phyloP scores from a whole-genome alignment of 1,140 invertebrate species.

The Drosophila micromelanica region DNA sequence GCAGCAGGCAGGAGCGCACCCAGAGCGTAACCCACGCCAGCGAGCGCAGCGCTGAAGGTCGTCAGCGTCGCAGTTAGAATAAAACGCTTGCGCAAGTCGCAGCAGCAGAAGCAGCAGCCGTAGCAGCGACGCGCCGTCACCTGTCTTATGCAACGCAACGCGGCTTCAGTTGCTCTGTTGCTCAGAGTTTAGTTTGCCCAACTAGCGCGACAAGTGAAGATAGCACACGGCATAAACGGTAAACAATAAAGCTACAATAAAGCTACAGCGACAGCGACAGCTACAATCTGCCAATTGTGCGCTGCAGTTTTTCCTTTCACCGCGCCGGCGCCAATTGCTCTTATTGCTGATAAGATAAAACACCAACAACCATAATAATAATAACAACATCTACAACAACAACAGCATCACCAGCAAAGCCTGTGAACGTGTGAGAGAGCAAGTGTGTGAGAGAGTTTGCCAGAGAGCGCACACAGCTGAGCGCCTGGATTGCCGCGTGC shows the following conservation, averaged over 20 bases:
- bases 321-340: slow-evolving; percentile 49
- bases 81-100: slow-evolving; percentile 59
- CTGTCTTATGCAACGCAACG: slow-evolving; percentile 76
- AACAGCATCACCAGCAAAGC: slow-evolving; percentile 12
- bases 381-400: slow-evolving; percentile 7
- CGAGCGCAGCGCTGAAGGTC: slow-evolving; percentile 37
- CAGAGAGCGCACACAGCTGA: slow-evolving; percentile 51
- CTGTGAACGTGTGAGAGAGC: slow-evolving; percentile 18
- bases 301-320: slow-evolving; percentile 42
- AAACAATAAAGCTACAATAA: slow-evolving; percentile 32
- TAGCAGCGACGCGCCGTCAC: slow-evolving; percentile 28
- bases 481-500: slow-evolving; percentile 25
- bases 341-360: slow-evolving; percentile 54
- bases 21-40: slow-evolving; percentile 16
- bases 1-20: slow-evolving; percentile 2
- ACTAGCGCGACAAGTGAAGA: slow-evolving; percentile 77
- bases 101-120: slow-evolving; percentile 25
- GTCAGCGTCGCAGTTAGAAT: slow-evolving; percentile 34
- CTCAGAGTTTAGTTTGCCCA: slow-evolving; percentile 73
- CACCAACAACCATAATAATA: slow-evolving; percentile 23
- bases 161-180: slow-evolving; percentile 39
- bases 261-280: background rate
- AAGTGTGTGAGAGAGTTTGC: slow-evolving; percentile 6
- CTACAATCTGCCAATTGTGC: slow-evolving; percentile 21
- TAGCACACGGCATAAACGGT: slow-evolving; percentile 55